A percentile compares a stretch with the other conserved stretches of the same genome.
Evolutionary conservation across 1,140 invertebrate species (phyloP).

Genomic region (Maniola jurtina): DNA sequence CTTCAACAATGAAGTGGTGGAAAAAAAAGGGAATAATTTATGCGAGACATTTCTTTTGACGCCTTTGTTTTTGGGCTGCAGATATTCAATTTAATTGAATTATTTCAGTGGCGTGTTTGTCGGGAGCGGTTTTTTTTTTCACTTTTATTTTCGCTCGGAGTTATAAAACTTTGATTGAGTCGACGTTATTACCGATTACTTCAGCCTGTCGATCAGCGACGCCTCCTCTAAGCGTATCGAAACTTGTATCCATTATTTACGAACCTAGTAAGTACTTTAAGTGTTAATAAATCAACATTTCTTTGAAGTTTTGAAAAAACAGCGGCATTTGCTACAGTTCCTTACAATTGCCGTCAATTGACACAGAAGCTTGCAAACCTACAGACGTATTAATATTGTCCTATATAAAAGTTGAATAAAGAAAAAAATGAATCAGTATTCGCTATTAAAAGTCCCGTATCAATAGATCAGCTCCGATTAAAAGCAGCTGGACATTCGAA

Average conservation of each 20-base stretch:
- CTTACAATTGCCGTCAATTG: background rate
- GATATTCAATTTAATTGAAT: conserved; percentile 65
- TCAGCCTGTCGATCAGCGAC: conserved; percentile 26
- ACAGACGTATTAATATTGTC: background rate
- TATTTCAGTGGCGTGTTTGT: conserved; percentile 36
- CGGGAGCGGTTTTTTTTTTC: conserved; percentile 7
- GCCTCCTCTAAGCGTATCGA: conserved; percentile 24
- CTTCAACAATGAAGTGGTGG: conserved; percentile 56
- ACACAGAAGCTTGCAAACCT: conserved; percentile 1
- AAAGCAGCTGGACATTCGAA: conserved; percentile 60
- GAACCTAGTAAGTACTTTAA: conserved; percentile 6
- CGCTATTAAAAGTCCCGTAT: conserved; percentile 49
- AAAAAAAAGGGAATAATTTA: conserved; percentile 62
- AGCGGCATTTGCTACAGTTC: background rate
- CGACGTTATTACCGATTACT: conserved; percentile 29
- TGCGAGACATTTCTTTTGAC: conserved; percentile 66
- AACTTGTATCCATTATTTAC: conserved; percentile 12
- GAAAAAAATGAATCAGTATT: conserved; percentile 25
- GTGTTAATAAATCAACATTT: conserved; percentile 25
- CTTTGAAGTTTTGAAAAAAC: conserved; percentile 16
- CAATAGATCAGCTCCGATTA: conserved; percentile 64
- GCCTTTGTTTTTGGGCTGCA: conserved; percentile 53
- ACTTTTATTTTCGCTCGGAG: conserved; percentile 1
- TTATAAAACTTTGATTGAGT: conserved; percentile 15
- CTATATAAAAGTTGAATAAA: conserved; percentile 4